Base-by-base conservation (phyloP, 2,888 invertebrate species). In the Mesorhabditis spiculigera region DNA sequence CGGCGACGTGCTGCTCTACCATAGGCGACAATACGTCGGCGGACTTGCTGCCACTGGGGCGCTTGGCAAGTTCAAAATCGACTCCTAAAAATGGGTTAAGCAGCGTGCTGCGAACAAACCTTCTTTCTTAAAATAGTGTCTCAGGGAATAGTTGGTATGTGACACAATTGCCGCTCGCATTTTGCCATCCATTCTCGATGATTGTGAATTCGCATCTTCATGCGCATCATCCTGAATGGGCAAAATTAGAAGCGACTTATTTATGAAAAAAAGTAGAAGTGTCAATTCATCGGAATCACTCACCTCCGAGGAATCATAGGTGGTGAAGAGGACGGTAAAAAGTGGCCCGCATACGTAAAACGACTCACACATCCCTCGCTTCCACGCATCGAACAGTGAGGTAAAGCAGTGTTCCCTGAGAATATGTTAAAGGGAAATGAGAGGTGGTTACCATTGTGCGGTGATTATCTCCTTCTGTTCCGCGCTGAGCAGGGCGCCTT, bases 351-450 rank as follows among this genome's bases (percentile, higher is more conserved):
- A 50, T 3, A 50, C 58, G n/a, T 50, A 50, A n/a, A 50, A 50
- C 8, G 8, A n/a, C 8, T 50, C 58, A 10, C 58, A 13, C 58
- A 50, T 50, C 58, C 58, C 58, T 10, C 58, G 58, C 8, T n/a
- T 10, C 58, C 58, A 50, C 58, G 58, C 8, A 50, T 50, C 58
- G n/a, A 50, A 50, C 58, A 50, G n/a, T n/a, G 58, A 50, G 58
- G 58, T n/a, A 50, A 50, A 50, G 58, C 58, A 50, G 8, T 50
- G 10, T 50, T 50, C 58, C 58, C 58, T 50, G 58, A 50, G n/a
- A 50, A 50, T 28, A 50, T 13, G 58, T 13, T 50, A 50, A 13
- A n/a, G 3, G 8, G 10, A 50, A 50, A 50, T 50, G 8, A 1
- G 58, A 10, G 3, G 8, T 50, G 10, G 8, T n/a, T n/a, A 50